Conservation (phyloP, 1,140 invertebrate species). For the Pemphigus obesinymphae region DNA sequence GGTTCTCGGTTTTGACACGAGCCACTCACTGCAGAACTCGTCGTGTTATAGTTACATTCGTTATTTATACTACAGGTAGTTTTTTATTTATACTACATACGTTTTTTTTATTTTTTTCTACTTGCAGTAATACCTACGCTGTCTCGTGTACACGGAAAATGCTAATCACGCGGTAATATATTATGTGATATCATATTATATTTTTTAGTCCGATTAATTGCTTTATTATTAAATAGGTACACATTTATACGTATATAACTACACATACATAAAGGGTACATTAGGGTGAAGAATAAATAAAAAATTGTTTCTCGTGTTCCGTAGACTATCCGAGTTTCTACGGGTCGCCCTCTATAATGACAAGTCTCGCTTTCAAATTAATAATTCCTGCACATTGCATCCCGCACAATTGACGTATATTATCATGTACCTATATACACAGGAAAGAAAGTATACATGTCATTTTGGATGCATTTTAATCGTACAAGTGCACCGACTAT, state of each 20-base stretch:
- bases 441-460: conserved; percentile 26
- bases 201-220: conserved; percentile 4
- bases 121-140: no score
- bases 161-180: not conserved
- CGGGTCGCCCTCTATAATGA: not conserved
- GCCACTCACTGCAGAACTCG: not conserved
- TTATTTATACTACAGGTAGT: not conserved
- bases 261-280: no score
- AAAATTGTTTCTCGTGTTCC: not conserved
- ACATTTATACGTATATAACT: no score
- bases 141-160: not conserved
- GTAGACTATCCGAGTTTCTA: not conserved
- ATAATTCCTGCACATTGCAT: conserved; percentile 22
- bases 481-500: conserved; percentile 4
- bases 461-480: conserved; percentile 15
- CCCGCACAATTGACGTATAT: not conserved
- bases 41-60: not conserved
- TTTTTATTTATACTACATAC: not conserved
- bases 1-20: not conserved
- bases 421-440: not conserved
- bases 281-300: not conserved
- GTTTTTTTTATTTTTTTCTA: not conserved
- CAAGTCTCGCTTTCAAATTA: not conserved
- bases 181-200: not conserved
- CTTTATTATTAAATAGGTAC: not conserved